These are phyloP conservation scores for Mactromeris polynyma DNA, from an alignment of 2,888 invertebrate genomes.

Conservation along the genomic window DNA sequence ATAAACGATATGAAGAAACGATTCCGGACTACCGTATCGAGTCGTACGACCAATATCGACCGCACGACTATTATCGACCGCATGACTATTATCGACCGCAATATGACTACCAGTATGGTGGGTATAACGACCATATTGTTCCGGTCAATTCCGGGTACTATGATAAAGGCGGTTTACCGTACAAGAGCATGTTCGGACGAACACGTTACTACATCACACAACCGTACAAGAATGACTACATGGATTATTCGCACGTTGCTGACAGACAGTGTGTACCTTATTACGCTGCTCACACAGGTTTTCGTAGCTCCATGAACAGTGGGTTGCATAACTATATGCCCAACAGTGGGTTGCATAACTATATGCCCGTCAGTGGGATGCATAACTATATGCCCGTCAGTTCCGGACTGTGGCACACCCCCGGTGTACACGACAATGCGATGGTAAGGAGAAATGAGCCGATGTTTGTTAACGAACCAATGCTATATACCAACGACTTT, in stretches of 20 bases:
- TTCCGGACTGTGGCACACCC: background rate
- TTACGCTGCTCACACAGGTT: background rate
- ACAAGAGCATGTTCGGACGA: conserved; percentile 6
- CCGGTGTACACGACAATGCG: background rate
- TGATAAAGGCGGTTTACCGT: background rate
- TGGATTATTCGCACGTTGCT: background rate
- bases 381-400: background rate
- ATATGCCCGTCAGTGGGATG: too few relatives aligned
- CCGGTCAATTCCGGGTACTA: conserved; percentile 47
- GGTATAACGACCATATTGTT: conserved; percentile 31
- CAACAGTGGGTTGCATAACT: too few relatives aligned
- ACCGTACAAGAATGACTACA: background rate
- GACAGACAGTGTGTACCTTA: background rate
- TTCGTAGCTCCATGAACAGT: background rate
- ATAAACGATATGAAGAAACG: background rate
- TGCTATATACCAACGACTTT: background rate
- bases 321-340: background rate
- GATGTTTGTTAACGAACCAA: background rate
- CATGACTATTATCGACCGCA: background rate
- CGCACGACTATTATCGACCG: background rate
- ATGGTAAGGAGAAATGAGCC: background rate
- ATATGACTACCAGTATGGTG: background rate
- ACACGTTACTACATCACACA: background rate
- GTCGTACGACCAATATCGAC: background rate
- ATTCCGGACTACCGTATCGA: background rate